Conservation (phyloP, 1,140 invertebrate species). For the Palaemon carinicauda region DNA sequence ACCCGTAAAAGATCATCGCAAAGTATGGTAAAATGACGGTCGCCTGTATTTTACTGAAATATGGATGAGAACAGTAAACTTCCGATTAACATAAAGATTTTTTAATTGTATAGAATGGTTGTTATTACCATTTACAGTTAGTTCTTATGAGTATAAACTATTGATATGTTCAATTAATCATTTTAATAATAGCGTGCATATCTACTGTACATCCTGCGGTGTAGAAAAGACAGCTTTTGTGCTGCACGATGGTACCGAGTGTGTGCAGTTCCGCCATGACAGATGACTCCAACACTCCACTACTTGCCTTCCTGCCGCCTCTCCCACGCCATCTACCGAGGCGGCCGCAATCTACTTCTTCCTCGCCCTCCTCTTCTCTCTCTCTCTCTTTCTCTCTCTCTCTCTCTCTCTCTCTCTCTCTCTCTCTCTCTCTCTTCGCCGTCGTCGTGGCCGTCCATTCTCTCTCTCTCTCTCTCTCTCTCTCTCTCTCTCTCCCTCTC, state of each 20-base stretch:
- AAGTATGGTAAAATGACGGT: no score
- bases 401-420: not conserved
- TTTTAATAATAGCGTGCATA: not conserved
- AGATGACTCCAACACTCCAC: slow-evolving; percentile 30
- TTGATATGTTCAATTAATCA: no score
- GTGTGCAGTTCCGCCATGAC: slow-evolving; percentile 1
- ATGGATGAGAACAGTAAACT: no score
- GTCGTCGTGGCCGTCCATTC: not conserved
- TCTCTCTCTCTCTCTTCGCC: not conserved
- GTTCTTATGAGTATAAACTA: no score
- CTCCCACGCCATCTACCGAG: slow-evolving; percentile 8
- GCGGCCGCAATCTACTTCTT: not conserved
- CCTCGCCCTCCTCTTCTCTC: not conserved
- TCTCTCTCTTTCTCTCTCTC: not conserved
- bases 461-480: not conserved
- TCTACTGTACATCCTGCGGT: not conserved
- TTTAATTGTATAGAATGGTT: no score
- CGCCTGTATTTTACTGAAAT: no score
- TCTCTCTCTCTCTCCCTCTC: not conserved
- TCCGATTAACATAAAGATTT: no score
- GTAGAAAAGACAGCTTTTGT: not conserved
- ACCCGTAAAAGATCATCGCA: no score
- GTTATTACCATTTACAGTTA: not conserved
- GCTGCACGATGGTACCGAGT: not conserved
- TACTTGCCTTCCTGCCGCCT: not conserved